Base-by-base conservation (phyloP, 1,140 invertebrate genomes). In the Eueides isabella region DNA sequence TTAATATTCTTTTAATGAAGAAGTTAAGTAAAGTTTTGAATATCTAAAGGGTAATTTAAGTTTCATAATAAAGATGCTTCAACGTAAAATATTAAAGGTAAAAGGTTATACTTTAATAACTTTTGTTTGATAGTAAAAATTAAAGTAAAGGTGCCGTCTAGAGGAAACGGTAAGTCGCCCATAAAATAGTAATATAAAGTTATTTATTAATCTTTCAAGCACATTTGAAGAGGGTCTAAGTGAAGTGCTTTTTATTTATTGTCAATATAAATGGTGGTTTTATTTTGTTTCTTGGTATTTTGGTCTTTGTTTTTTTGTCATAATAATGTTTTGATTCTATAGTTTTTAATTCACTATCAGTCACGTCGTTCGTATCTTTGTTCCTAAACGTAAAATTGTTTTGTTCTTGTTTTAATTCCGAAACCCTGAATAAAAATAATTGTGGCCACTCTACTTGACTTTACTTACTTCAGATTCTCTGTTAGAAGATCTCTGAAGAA, bases 41-140 rank as follows among this genome's bases (percentile, higher is more conserved):
- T 67, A 67, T 67, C 66, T 41, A 38, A 14, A 1, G 66, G 66
- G 66, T 67, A 67, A 55, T 67, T 67, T 48, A 44, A 67, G 66
- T 67, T 67, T 48, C 41, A 5, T 48, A 67, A 48, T 67, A 67
- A 67, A 67, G 28, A 48, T 67, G 23, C 16, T 70, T 62, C 55
- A 41, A 5, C 64, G 65, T 76, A 64, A 76, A 74, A 76, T 65
- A 68, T 72, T 63, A 72, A 72, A 48, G 55, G 38, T 61, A 23
- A 61, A 61, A 44, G n/a, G 41, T 19, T 44, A 16, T 44, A 44
- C n/a, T 77, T 74, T 71, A 71, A 74, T 71, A 77, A 71, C 68
- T 74, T 74, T 77, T 55, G 44, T 61, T 77, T 68, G 76, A 71
- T 71, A 71, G 61, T 77, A 74, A 77, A 77, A 77, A 77, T 66